Conservation (phyloP, 2,113 vertebrate species). For the Stegastes partitus region DNA sequence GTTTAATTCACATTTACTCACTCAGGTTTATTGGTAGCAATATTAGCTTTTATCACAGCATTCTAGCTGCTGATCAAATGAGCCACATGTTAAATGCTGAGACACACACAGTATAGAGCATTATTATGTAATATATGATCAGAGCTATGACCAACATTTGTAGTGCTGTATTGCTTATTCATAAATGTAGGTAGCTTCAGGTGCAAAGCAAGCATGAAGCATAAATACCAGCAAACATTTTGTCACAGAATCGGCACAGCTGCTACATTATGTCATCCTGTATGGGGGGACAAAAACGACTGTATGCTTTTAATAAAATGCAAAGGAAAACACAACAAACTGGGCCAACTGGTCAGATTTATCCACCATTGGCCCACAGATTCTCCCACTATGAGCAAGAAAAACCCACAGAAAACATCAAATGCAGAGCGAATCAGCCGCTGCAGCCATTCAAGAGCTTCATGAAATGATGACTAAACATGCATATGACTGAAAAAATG, state of each 20-base stretch:
- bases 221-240: conserved; percentile 34
- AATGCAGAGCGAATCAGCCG: conserved; percentile 23
- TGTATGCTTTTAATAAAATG: conserved; percentile 5
- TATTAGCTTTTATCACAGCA: neutral
- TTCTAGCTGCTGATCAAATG: neutral
- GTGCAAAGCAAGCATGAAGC: conserved; percentile 29
- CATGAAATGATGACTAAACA: conserved; percentile 17
- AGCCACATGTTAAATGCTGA: neutral
- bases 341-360: conserved; percentile 60
- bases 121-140: neutral
- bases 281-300: conserved; percentile 19
- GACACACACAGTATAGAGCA: conserved; percentile 4
- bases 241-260: conserved; percentile 28
- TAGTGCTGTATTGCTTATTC: neutral
- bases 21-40: neutral
- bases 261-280: conserved; percentile 34
- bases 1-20: neutral
- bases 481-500: conserved; percentile 11
- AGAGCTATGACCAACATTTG: neutral
- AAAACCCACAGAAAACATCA: too few species aligned
- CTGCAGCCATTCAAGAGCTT: conserved; percentile 20
- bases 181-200: conserved; percentile 4
- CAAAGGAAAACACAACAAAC: conserved; percentile 42
- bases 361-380: conserved; percentile 57
- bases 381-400: conserved; percentile 23